Percentiles rank a stretch among this genome's conserved stretches.
Conservation (phyloP, 2,888 invertebrate genomes). For the Aspidapion aeneum region DNA sequence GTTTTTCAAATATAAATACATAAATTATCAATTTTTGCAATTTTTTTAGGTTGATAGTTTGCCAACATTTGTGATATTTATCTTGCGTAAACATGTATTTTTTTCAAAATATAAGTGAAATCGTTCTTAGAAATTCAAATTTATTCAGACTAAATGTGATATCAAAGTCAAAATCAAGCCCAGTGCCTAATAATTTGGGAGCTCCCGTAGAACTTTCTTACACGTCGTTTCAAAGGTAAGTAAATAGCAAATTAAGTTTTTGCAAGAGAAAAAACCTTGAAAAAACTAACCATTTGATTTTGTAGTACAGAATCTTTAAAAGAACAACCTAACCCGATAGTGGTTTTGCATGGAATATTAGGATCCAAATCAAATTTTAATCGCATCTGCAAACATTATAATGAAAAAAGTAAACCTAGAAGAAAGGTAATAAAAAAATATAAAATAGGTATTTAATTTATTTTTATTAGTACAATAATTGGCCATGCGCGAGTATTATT, state of each 20-base stretch:
- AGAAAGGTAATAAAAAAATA: not conserved
- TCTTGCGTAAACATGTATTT: not conserved
- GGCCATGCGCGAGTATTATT: no score
- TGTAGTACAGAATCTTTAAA: constrained; percentile 49
- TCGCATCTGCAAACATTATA: constrained; percentile 61
- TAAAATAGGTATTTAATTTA: no score
- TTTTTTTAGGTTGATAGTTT: no score
- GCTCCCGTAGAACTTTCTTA: not conserved
- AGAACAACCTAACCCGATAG: constrained; percentile 57
- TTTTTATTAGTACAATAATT: no score
- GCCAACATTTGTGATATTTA: no score
- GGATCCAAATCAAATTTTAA: constrained; percentile 89
- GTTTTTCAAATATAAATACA: no score
- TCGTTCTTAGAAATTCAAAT: not conserved
- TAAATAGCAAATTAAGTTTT: no score
- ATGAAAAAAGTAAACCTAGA: constrained; percentile 33
- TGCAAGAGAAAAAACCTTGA: not conserved
- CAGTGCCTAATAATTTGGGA: not conserved
- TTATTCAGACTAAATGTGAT: not conserved
- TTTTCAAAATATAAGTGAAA: not conserved
- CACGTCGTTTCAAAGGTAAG: not conserved
- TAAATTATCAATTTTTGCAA: no score
- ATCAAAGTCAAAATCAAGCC: not conserved
- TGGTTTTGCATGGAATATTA: constrained; percentile 85
- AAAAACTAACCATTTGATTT: constrained; percentile 42